Evolutionary conservation across 2,113 vertebrate genomes (phyloP).

Genomic region (Protobothrops flavoviridis): DNA sequence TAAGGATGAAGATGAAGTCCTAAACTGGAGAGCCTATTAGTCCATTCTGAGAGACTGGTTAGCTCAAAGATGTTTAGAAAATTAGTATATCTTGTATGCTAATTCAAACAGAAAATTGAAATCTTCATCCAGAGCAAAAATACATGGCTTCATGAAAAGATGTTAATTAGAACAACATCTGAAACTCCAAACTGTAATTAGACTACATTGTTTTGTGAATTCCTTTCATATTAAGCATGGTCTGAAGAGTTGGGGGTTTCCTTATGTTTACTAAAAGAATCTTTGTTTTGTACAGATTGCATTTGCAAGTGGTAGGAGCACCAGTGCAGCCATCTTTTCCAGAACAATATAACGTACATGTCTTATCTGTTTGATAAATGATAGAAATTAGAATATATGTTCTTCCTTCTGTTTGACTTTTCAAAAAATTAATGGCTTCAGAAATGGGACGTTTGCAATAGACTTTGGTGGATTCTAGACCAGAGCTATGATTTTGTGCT

Average conservation of each 20-base stretch:
- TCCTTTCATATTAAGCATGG: neutral
- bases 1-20: too few species aligned
- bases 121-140: neutral
- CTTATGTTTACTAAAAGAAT: neutral
- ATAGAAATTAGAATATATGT: constrained; percentile 5
- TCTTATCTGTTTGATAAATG: constrained; percentile 12
- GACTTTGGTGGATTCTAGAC: neutral
- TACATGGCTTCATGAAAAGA: neutral
- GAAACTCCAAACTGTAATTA: neutral
- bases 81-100: neutral
- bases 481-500: neutral
- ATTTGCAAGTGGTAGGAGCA: neutral
- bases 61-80: neutral
- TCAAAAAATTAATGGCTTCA: constrained; percentile 1
- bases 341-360: neutral
- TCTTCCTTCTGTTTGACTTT: constrained; percentile 8
- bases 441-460: neutral
- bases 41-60: neutral
- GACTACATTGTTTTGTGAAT: neutral
- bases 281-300: neutral
- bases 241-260: neutral
- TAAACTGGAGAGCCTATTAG: neutral
- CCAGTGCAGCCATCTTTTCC: neutral
- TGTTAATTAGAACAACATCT: neutral
- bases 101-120: neutral